These are phyloP conservation scores for Goniozus legneri DNA, from an alignment of 1,140 invertebrate genomes.

Conservation along the genomic window DNA sequence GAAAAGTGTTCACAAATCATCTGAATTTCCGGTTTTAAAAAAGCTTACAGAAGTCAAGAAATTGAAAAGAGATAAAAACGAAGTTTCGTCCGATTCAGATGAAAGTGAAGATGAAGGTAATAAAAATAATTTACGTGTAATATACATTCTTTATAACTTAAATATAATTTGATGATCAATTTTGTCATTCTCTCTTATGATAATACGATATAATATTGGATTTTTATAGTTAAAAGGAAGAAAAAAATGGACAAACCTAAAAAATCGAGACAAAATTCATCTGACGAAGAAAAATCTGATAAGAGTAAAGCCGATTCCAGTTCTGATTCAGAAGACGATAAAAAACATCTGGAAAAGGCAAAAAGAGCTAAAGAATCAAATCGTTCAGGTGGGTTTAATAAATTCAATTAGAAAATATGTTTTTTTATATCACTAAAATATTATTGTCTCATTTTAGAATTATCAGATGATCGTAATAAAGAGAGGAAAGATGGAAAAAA, in stretches of 20 bases:
- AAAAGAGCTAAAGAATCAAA: constrained; percentile 38
- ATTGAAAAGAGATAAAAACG: constrained; percentile 47
- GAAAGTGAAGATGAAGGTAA: constrained; percentile 50
- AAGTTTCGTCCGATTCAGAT: constrained; percentile 53
- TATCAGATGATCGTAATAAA: constrained; percentile 37
- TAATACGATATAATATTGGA: too few species aligned
- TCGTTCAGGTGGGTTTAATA: constrained; percentile 30
- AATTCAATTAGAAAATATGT: constrained; percentile 3
- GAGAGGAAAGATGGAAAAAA: constrained; percentile 47
- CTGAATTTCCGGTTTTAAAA: constrained; percentile 31
- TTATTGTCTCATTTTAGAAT: constrained; percentile 19
- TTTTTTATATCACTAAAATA: background rate
- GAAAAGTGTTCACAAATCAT: constrained; percentile 35
- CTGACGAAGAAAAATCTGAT: constrained; percentile 48
- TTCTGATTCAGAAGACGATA: constrained; percentile 46
- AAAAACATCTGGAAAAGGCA: constrained; percentile 40
- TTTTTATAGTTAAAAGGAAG: constrained; percentile 45
- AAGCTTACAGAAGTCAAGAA: constrained; percentile 49
- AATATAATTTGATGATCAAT: too few species aligned
- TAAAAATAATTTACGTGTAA: constrained; percentile 7
- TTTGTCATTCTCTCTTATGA: too few species aligned
- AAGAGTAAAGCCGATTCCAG: constrained; percentile 43
- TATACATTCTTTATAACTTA: too few species aligned
- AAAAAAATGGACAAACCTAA: constrained; percentile 44
- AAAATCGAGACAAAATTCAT: constrained; percentile 41